Evolutionary conservation across 2,888 invertebrate genomes (phyloP).

Genomic region (Gastracanthus pulcherrimus): DNA sequence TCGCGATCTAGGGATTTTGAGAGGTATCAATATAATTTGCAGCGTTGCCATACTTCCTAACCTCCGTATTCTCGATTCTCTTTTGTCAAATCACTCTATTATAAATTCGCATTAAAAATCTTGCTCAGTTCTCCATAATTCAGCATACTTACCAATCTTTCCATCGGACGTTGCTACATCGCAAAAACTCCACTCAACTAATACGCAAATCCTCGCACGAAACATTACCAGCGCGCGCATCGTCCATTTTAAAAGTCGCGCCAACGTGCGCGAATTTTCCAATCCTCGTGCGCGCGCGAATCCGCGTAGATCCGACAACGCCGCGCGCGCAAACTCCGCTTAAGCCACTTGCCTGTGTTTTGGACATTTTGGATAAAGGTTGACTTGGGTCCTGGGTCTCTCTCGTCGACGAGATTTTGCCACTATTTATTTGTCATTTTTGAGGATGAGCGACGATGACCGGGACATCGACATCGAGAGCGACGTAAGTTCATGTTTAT

Average conservation of each 20-base stretch:
- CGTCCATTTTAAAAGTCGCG: slow-evolving; percentile 13
- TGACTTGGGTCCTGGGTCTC: background rate
- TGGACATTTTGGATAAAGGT: slow-evolving; percentile 52
- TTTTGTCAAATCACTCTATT: background rate
- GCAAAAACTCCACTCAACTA: no score
- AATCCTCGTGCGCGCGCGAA: background rate
- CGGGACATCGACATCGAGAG: slow-evolving; percentile 96
- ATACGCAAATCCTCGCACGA: no score
- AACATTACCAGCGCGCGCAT: no score
- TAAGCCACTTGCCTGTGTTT: slow-evolving; percentile 48
- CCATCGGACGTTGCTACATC: no score
- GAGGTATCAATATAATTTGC: background rate
- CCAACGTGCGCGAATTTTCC: background rate
- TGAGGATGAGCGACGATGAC: slow-evolving; percentile 95
- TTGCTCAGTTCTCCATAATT: no score
- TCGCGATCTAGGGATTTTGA: slow-evolving; percentile 34
- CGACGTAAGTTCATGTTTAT: slow-evolving; percentile 87
- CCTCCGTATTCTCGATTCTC: background rate
- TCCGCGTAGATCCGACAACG: slow-evolving; percentile 34
- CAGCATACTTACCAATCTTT: no score
- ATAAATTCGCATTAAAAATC: background rate
- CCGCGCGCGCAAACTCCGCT: slow-evolving; percentile 10
- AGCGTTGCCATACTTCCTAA: slow-evolving; percentile 18
- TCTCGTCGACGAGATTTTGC: slow-evolving; percentile 22
- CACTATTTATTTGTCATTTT: slow-evolving; percentile 22